Percentiles rank a stretch among this genome's conserved stretches.
Evolutionary conservation across 2,797 vertebrate species (phyloP).

Genomic region (Gadopsis marmoratus): DNA sequence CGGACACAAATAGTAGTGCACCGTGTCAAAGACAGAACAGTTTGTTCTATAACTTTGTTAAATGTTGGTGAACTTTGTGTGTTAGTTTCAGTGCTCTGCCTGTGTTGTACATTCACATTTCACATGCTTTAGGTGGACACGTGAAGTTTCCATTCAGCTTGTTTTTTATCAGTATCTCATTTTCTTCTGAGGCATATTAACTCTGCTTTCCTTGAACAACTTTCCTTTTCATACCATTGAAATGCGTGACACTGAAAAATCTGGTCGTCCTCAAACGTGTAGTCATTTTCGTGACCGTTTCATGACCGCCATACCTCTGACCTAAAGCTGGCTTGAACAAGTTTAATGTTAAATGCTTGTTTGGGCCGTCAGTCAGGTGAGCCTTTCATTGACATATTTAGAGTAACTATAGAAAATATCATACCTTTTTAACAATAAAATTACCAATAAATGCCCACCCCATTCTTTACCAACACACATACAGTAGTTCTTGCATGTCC

Average conservation of each 20-base stretch:
- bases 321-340: background rate
- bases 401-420: background rate
- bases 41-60: slow-evolving; percentile 2
- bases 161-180: background rate
- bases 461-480: background rate
- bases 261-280: background rate
- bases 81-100: slow-evolving; percentile 24
- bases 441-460: background rate
- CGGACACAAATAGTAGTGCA: slow-evolving; percentile 15
- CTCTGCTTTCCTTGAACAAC: background rate
- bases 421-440: too few relatives aligned
- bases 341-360: background rate
- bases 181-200: background rate
- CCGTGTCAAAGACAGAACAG: background rate
- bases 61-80: slow-evolving; percentile 24
- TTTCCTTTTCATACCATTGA: background rate
- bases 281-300: background rate
- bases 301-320: background rate
- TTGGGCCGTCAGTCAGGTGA: background rate
- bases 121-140: slow-evolving; percentile 8
- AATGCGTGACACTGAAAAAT: background rate
- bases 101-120: slow-evolving; percentile 13
- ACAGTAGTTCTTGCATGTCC: slow-evolving; percentile 26
- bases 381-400: background rate
- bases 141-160: background rate